These are phyloP conservation scores for Argyra leucocephala DNA, from an alignment of 2,888 invertebrate species.

Conservation along the genomic window DNA sequence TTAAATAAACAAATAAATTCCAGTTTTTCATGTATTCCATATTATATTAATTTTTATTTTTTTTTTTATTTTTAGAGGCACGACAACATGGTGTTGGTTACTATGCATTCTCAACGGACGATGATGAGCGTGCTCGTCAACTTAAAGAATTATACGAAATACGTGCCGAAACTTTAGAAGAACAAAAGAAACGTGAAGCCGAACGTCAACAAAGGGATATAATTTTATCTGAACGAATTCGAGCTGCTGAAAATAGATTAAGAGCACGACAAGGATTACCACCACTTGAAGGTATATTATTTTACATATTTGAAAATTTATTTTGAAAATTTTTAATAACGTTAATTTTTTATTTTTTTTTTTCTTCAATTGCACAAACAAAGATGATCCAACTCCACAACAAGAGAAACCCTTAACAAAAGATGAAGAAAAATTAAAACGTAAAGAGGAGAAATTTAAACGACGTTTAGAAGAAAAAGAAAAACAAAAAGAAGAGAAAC, in stretches of 20 bases:
- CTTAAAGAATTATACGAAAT: slow-evolving; percentile 65
- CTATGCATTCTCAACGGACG: slow-evolving; percentile 82
- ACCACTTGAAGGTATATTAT: slow-evolving; percentile 48
- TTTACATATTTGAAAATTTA: slow-evolving; percentile 29
- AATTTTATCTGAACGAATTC: slow-evolving; percentile 58
- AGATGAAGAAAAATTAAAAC: slow-evolving; percentile 35
- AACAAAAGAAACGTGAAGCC: slow-evolving; percentile 57
- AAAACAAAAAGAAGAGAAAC: slow-evolving; percentile 37
- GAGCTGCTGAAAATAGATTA: slow-evolving; percentile 64
- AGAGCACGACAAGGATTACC: slow-evolving; percentile 63
- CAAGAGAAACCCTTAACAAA: slow-evolving; percentile 23
- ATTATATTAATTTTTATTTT: background rate
- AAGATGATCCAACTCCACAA: slow-evolving; percentile 16
- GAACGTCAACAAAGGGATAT: slow-evolving; percentile 53
- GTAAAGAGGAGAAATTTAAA: slow-evolving; percentile 28
- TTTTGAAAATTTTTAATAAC: background rate
- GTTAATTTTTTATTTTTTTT: background rate
- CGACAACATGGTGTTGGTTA: slow-evolving; percentile 87
- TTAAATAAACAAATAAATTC: too few relatives aligned
- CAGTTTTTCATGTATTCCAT: too few relatives aligned
- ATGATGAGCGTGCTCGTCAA: slow-evolving; percentile 65
- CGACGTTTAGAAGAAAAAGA: slow-evolving; percentile 35
- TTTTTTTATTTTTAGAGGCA: slow-evolving; percentile 56
- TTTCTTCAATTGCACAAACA: slow-evolving; percentile 18
- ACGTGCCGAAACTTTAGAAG: slow-evolving; percentile 58